These are phyloP conservation scores for Melinaea marsaeus DNA, from an alignment of 2,888 invertebrate species.

Conservation along the genomic window DNA sequence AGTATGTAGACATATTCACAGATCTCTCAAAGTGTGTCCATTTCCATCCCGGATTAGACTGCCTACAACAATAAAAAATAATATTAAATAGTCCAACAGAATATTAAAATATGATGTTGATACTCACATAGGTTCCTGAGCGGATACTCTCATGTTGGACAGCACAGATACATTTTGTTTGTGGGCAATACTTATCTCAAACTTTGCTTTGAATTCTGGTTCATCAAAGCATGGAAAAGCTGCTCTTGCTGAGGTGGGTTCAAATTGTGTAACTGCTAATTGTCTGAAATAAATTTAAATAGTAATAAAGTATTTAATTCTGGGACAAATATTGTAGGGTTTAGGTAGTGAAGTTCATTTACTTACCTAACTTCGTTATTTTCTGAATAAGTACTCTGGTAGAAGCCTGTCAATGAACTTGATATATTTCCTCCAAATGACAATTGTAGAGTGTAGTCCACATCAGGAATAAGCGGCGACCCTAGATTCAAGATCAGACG, in stretches of 20 bases:
- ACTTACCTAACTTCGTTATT: slow-evolving; percentile 67
- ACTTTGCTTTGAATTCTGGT: slow-evolving; percentile 85
- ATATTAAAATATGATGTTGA: no score
- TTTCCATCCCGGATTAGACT: slow-evolving; percentile 79
- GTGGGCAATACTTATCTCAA: slow-evolving; percentile 84
- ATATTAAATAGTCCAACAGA: slow-evolving; percentile 7
- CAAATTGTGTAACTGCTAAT: slow-evolving; percentile 81
- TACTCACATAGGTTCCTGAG: slow-evolving; percentile 75
- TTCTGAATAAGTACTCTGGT: slow-evolving; percentile 80
- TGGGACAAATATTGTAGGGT: neutral
- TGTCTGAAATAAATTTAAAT: slow-evolving; percentile 55
- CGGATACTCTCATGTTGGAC: slow-evolving; percentile 83
- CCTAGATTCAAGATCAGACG: slow-evolving; percentile 54
- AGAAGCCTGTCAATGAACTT: slow-evolving; percentile 82
- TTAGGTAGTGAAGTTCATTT: slow-evolving; percentile 18
- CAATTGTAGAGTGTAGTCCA: slow-evolving; percentile 76
- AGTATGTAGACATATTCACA: slow-evolving; percentile 91
- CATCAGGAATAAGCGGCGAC: slow-evolving; percentile 59
- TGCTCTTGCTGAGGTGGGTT: slow-evolving; percentile 80
- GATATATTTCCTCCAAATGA: slow-evolving; percentile 76
- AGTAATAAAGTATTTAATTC: neutral
- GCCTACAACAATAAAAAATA: slow-evolving; percentile 38
- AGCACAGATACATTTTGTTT: slow-evolving; percentile 80
- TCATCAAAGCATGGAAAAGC: slow-evolving; percentile 90
- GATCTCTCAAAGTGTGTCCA: slow-evolving; percentile 89